A percentile compares a stretch with the other conserved stretches of the same genome.
Conservation (phyloP, 2,888 invertebrate genomes). For the Meiosimyza platycephala region DNA sequence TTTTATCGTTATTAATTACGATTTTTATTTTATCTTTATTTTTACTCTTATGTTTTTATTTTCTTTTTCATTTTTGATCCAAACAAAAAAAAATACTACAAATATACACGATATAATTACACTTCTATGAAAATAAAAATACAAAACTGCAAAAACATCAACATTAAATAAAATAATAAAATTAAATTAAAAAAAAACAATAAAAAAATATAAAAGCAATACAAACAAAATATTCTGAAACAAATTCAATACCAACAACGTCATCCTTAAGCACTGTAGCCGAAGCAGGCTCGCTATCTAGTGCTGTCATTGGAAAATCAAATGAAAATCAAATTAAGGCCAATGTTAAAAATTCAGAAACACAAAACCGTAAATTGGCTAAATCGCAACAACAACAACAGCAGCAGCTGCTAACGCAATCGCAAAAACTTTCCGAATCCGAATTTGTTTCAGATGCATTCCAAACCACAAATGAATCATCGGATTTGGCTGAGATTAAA, state of each 20-base stretch:
- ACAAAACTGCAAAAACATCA: background rate
- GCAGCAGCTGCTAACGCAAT: conserved; percentile 20
- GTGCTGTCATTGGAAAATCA: background rate
- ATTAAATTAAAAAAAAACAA: conserved; percentile 25
- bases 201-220: conserved; percentile 39
- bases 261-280: conserved; percentile 37
- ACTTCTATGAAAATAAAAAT: background rate
- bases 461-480: conserved; percentile 72
- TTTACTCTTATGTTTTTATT: no score
- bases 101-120: no score
- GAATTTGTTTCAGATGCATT: conserved; percentile 84
- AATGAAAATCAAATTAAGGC: background rate
- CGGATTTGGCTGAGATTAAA: conserved; percentile 78
- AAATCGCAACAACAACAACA: conserved; percentile 20
- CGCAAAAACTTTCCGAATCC: conserved; percentile 66
- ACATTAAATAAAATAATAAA: conserved; percentile 24
- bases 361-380: conserved; percentile 7
- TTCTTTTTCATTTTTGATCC: no score
- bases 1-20: no score
- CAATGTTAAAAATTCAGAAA: conserved; percentile 33
- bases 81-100: no score
- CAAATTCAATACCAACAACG: conserved; percentile 45
- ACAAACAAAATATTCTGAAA: conserved; percentile 48
- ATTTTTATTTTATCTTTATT: no score
- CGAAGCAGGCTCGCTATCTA: background rate